Conservation (phyloP, 1,140 invertebrate genomes). For the Bursaphelenchus mucronatus region DNA sequence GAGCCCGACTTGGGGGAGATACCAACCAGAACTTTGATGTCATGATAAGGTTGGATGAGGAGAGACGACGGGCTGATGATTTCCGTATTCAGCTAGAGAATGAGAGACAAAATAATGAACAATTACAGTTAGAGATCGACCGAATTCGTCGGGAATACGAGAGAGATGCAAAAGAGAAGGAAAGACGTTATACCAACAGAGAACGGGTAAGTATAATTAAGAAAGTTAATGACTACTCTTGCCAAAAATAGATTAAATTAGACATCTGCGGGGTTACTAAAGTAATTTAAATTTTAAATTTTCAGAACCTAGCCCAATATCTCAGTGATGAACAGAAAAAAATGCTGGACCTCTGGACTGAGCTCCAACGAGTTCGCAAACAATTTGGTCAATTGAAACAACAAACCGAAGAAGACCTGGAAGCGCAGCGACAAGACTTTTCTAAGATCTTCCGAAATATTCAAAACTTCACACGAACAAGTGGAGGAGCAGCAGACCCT, state of each 20-base stretch:
- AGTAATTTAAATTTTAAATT: neutral
- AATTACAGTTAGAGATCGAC: conserved; percentile 52
- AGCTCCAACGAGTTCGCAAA: conserved; percentile 56
- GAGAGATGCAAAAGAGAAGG: conserved; percentile 53
- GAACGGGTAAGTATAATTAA: conserved; percentile 40
- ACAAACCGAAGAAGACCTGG: conserved; percentile 51
- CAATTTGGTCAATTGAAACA: conserved; percentile 55
- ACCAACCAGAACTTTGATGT: conserved; percentile 56
- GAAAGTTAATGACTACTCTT: neutral
- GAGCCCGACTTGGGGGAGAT: conserved; percentile 31
- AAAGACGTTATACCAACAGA: conserved; percentile 47
- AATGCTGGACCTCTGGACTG: conserved; percentile 60
- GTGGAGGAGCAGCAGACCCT: conserved; percentile 23
- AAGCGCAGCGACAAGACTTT: conserved; percentile 51
- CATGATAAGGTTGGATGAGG: conserved; percentile 53
- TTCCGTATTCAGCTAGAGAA: conserved; percentile 53
- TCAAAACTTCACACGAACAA: conserved; percentile 42
- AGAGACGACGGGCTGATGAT: conserved; percentile 57
- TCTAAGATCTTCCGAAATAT: conserved; percentile 47
- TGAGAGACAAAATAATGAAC: conserved; percentile 50
- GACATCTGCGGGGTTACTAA: neutral
- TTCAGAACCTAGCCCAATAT: conserved; percentile 59
- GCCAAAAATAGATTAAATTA: conserved; percentile 6
- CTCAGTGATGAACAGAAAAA: conserved; percentile 60
- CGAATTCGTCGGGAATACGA: conserved; percentile 55